These are phyloP conservation scores for Pardosa pseudoannulata DNA, from an alignment of 2,888 invertebrate species.

Conservation along the genomic window DNA sequence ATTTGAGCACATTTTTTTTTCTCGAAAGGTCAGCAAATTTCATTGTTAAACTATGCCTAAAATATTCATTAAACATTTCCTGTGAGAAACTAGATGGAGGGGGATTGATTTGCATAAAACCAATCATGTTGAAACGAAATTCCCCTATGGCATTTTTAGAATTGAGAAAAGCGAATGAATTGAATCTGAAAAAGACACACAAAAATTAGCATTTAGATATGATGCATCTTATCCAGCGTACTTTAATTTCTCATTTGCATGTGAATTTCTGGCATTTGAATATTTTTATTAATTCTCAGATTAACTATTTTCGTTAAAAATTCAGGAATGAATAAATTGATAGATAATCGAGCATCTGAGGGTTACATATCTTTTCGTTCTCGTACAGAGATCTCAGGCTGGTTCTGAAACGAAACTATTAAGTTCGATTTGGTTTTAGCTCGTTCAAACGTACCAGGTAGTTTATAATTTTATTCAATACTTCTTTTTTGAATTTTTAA, in stretches of 20 bases:
- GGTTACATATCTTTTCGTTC: too few species aligned
- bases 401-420: too few species aligned
- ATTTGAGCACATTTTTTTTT: background rate
- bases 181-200: background rate
- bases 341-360: too few species aligned
- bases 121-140: slow-evolving; percentile 6
- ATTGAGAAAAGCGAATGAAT: background rate
- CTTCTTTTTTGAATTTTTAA: too few species aligned
- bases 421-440: too few species aligned
- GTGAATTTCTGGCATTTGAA: background rate
- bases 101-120: slow-evolving; percentile 2
- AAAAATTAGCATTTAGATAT: slow-evolving; percentile 11
- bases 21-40: background rate
- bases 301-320: background rate
- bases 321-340: background rate
- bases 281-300: background rate
- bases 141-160: background rate
- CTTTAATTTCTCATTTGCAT: slow-evolving; percentile 13
- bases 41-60: background rate
- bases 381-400: too few species aligned
- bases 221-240: background rate
- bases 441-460: too few species aligned
- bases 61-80: background rate
- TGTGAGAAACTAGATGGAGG: background rate
- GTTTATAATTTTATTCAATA: too few species aligned